A percentile compares a stretch with the other conserved stretches of the same genome.
phyloP scores from a whole-genome alignment of 37 sponge, comb jelly and placozoan species.

The Bolinopsis microptera region DNA sequence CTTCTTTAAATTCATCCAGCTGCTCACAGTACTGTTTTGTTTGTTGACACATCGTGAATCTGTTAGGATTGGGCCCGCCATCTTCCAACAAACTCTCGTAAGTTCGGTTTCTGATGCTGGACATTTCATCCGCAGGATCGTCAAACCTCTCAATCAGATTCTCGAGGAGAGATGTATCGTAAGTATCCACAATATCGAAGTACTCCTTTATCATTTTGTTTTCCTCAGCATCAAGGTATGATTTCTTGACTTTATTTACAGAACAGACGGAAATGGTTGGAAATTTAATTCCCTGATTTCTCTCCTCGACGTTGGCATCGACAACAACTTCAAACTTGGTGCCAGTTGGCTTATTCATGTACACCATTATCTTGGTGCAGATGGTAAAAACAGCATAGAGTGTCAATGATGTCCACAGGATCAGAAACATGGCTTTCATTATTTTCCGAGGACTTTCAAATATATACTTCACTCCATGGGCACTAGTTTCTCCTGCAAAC shows the following conservation, averaged over 20 bases:
- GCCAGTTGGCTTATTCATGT: background rate
- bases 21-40: background rate
- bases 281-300: background rate
- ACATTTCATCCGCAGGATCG: slow-evolving; percentile 11
- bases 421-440: background rate
- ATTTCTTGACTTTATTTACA: slow-evolving; percentile 6
- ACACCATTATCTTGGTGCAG: background rate
- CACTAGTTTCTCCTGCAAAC: slow-evolving; percentile 13
- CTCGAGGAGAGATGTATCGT: background rate
- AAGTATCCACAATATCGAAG: background rate
- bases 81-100: background rate
- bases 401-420: background rate
- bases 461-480: slow-evolving; percentile 22
- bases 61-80: background rate
- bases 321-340: slow-evolving; percentile 6
- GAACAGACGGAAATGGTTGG: slow-evolving; percentile 24
- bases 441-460: background rate
- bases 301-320: background rate
- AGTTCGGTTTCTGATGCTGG: background rate
- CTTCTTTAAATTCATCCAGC: background rate
- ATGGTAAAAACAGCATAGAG: background rate
- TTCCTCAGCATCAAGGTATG: background rate
- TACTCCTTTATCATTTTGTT: background rate
- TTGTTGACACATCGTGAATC: background rate
- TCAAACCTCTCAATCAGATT: background rate